phyloP scores from a whole-genome alignment of 2,888 invertebrate species.

The Mellilla xanthometata region DNA sequence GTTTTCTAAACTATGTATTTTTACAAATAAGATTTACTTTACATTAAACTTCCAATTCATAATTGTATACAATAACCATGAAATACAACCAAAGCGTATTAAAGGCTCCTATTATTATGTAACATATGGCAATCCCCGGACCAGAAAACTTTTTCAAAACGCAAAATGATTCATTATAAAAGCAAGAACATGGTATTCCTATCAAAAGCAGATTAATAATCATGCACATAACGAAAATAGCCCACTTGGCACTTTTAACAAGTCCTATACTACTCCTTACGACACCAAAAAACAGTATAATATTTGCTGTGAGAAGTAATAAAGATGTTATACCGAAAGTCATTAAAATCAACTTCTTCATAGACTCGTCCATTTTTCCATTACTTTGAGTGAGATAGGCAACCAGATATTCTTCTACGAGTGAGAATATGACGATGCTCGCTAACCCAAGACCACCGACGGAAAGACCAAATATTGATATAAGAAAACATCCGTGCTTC shows the following conservation, averaged over 20 bases:
- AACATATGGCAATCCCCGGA: conserved; percentile 1
- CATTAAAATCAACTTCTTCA: background rate
- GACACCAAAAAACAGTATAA: background rate
- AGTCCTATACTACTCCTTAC: background rate
- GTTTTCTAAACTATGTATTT: no score
- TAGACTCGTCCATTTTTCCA: background rate
- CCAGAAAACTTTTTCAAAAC: background rate
- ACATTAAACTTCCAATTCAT: conserved; percentile 9
- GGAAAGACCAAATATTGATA: conserved; percentile 43
- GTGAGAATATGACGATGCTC: background rate
- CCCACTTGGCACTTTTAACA: background rate
- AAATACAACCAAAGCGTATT: conserved; percentile 53
- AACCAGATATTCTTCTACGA: background rate
- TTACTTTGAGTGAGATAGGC: background rate
- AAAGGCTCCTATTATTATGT: conserved; percentile 35
- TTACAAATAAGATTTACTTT: background rate
- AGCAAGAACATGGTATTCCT: background rate
- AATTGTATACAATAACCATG: conserved; percentile 41
- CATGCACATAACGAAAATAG: background rate
- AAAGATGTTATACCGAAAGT: background rate
- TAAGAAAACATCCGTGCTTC: conserved; percentile 42
- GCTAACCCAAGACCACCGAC: conserved; percentile 40
- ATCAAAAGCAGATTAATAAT: no score
- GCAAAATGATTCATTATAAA: background rate
- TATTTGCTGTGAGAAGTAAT: background rate